Evolutionary conservation across 2,113 vertebrate species (phyloP), one percentile per base, ranked within the genome.

Genomic region (Anser cygnoides): DNA sequence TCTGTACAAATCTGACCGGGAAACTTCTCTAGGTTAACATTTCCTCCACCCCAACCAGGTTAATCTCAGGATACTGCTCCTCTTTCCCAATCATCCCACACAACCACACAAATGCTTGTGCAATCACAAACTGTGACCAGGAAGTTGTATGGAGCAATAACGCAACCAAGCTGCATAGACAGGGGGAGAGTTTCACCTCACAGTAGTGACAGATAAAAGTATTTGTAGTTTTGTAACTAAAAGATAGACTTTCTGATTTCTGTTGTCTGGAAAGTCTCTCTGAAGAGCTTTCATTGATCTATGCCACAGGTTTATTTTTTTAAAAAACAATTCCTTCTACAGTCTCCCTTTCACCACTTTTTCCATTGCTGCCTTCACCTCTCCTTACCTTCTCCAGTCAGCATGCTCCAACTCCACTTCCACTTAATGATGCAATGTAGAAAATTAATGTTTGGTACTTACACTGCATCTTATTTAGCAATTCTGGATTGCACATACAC

Each of bases 61-160:
- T 79, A 52, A 88, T 80, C 44, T 83, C 75, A 86, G 72, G 82
- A 74, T 93, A 88, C 13, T 71, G 72, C 84, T 46, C 86, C 35
- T 71, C 19, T 77, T 84, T 93, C n/a, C 89, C 50, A 84, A 86
- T 46, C 31, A 41, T 90, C 41, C 65, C 68, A 70, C 63, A 63
- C 9, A 58, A 54, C 59, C 59, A 73, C 83, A 49, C 63, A 79
- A 82, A 65, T 6, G 58, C 66, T 83, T 93, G 49, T 18, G 10
- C 66, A 92, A 93, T 26, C 71, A 70, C 26, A n/a, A 58, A 44
- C 41, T 41, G 33, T 72, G 86, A 92, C 21, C 26, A 63, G 41
- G 37, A 77, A 77, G 67, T 68, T n/a, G n/a, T 50, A 71, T 0
- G 26, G 44, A 70, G 29, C 67, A 80, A 2, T 21, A 85, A 87